phyloP scores from a whole-genome alignment of 2,113 vertebrate genomes.

The Dryoscopus gambensis region DNA sequence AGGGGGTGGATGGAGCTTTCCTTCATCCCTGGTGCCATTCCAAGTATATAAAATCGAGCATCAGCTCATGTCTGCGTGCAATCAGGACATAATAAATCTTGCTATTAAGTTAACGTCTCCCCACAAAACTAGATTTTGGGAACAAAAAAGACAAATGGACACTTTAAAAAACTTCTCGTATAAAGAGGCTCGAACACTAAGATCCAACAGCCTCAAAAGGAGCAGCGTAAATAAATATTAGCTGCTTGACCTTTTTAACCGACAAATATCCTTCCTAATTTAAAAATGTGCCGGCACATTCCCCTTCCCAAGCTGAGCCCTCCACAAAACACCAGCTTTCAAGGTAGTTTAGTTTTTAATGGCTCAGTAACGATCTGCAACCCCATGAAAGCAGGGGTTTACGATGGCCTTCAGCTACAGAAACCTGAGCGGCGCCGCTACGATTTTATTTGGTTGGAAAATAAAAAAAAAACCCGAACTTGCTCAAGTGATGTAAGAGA shows the following conservation, averaged over 20 bases:
- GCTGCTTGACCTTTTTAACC: slow-evolving; percentile 7
- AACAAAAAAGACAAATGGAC: neutral
- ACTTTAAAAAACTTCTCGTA: neutral
- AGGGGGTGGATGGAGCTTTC: neutral
- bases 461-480: neutral
- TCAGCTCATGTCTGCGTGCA: neutral
- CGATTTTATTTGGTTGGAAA: slow-evolving; percentile 64
- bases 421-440: slow-evolving; percentile 45
- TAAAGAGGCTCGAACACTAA: neutral
- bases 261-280: neutral
- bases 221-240: neutral
- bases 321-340: neutral
- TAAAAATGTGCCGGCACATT: neutral
- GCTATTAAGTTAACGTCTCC: neutral
- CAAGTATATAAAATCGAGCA: neutral
- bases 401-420: slow-evolving; percentile 68
- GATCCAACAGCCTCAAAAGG: neutral
- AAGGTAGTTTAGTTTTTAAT: slow-evolving; percentile 14
- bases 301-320: neutral
- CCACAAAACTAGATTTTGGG: neutral
- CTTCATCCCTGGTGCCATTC: neutral
- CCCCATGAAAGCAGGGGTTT: slow-evolving; percentile 58
- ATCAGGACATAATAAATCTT: neutral
- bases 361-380: slow-evolving; percentile 29
- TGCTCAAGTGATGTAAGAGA: slow-evolving; percentile 53